Percentiles rank a stretch among this genome's conserved stretches.
Conservation (phyloP, 2,888 invertebrate genomes). For the Macaria notata region DNA sequence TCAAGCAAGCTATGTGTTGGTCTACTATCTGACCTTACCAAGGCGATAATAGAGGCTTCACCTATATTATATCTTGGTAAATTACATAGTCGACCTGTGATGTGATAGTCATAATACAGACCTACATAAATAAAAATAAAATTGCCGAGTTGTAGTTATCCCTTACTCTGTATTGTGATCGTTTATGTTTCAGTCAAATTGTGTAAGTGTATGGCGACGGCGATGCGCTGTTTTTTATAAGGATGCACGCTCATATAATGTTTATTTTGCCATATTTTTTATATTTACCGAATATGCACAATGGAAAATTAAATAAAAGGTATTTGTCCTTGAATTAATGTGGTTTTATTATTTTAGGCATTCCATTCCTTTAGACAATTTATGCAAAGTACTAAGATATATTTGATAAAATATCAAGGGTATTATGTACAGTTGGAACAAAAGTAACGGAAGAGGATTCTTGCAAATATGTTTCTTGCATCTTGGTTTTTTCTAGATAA, state of each 20-base stretch:
- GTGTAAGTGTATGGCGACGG: slow-evolving; percentile 26
- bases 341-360: slow-evolving; percentile 55
- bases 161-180: slow-evolving; percentile 24
- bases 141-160: slow-evolving; percentile 9
- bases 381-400: no score
- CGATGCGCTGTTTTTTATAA: slow-evolving; percentile 40
- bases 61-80: no score
- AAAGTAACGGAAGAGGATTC: no score
- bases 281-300: slow-evolving; percentile 78
- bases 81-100: no score
- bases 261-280: slow-evolving; percentile 73
- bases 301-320: slow-evolving; percentile 77
- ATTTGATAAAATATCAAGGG: no score
- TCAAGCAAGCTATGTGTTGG: no score
- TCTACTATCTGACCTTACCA: no score
- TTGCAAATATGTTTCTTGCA: no score
- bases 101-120: no score
- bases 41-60: no score
- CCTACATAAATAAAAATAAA: not conserved
- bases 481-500: no score
- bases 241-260: slow-evolving; percentile 58
- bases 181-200: slow-evolving; percentile 23
- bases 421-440: no score
- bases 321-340: slow-evolving; percentile 64
- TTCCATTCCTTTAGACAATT: not conserved